Evolutionary conservation across 92 coral and sea anemone species (phyloP), one percentile per base, ranked within the genome.

Genomic region (Porites cylindrica): DNA sequence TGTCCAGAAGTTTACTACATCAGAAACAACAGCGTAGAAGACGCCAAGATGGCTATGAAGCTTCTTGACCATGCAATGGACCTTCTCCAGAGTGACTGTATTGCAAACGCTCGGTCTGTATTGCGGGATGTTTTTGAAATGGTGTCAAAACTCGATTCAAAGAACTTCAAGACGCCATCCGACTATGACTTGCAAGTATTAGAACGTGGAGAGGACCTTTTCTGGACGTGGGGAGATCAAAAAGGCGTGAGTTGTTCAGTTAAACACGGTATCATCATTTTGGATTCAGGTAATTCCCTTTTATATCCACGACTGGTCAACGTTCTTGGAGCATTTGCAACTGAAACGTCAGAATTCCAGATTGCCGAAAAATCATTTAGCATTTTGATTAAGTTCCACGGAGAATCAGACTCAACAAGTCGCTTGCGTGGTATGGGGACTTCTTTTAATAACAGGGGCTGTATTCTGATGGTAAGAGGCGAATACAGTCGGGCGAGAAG

Each of bases 381-480:
- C 0, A 3, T 7, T 18, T 53, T 83, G 17, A 38, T 73, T 12
- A 17, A 51, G 4, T 1, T 83, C 14, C 73, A 83, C 62, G 16
- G 4, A 7, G 7, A 3, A 23, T 83, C 79, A 1, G 14, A 8
- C 2, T n/a, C 23, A 17, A 72, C 87, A 1, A 73, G 63, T 50
- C 80, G 53, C 0, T 1, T 0, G 8, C 80, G 79, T 14, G 87
- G 63, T 26, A 1, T 83, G 29, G 87, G 72, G 7, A 73, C 80
- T 13, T 63, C 87, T 13, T 61, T 60, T 38, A 83, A 73, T 23
- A 83, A 83, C 80, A 72, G 6, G 23, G 87, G 87, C 0, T 83
- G 87, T 1, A 0, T 83, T 12, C 20, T 12, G 0, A 6, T 73
- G 0, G 51, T 72, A 7, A 23, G 13, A 18, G 87, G 87, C 1